These are phyloP conservation scores for Pogonomyrmex californicus DNA, from an alignment of 1,140 invertebrate genomes.

Conservation along the genomic window DNA sequence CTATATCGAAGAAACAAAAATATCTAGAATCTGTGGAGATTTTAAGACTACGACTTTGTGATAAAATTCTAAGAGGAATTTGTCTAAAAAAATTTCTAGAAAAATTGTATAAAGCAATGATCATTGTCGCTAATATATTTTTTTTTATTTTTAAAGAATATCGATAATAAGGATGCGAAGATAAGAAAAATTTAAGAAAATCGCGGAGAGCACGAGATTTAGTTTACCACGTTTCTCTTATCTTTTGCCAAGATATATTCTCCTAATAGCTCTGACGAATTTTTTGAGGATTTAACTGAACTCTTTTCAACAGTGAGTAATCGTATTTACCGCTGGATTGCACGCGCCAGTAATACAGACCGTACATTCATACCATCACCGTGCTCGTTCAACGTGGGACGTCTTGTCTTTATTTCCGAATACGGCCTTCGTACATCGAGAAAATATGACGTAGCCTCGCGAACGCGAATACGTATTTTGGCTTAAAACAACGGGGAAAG, in stretches of 20 bases:
- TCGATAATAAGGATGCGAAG: not conserved
- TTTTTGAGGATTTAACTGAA: not conserved
- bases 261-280: not conserved
- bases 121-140: no score
- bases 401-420: not conserved
- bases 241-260: not conserved
- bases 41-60: not conserved
- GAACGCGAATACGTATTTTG: not conserved
- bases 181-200: not conserved
- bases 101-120: not conserved
- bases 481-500: not conserved
- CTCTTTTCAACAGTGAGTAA: not conserved
- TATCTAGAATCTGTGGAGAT: not conserved
- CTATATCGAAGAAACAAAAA: not conserved
- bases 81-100: not conserved
- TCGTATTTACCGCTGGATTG: not conserved
- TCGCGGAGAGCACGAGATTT: not conserved
- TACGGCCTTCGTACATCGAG: not conserved
- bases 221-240: not conserved
- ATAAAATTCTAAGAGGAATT: not conserved
- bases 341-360: not conserved
- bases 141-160: not conserved
- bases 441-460: not conserved
- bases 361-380: not conserved
- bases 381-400: not conserved